Conservation (phyloP, 92 coral and sea anemone genomes). For the Phenganax stokvisi region DNA sequence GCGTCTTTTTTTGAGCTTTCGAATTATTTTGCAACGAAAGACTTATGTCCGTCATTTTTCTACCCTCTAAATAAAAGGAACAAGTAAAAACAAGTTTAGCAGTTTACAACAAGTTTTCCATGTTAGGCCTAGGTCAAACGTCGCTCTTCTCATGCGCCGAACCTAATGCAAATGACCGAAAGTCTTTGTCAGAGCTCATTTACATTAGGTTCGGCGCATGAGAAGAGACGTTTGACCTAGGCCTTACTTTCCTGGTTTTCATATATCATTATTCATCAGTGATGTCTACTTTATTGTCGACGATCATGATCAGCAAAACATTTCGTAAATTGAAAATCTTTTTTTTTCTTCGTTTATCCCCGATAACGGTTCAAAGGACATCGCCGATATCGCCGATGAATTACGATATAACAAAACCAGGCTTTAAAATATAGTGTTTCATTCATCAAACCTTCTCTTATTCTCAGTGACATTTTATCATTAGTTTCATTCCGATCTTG, state of each 20-base stretch:
- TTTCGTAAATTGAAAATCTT: too few relatives aligned
- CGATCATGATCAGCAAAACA: background rate
- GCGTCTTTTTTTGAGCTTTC: constrained; percentile 76
- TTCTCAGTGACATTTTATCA: constrained; percentile 69
- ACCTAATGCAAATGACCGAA: too few relatives aligned
- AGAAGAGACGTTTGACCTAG: too few relatives aligned
- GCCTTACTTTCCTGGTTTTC: background rate
- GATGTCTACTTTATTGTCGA: too few relatives aligned
- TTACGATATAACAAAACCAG: background rate
- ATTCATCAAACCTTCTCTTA: constrained; percentile 70
- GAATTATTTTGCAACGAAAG: constrained; percentile 84
- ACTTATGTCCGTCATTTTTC: constrained; percentile 91
- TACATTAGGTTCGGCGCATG: too few relatives aligned
- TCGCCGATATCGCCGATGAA: too few relatives aligned
- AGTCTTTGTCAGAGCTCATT: too few relatives aligned
- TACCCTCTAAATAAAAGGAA: constrained; percentile 63
- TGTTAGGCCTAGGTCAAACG: too few relatives aligned
- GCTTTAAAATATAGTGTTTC: background rate
- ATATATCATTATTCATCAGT: background rate
- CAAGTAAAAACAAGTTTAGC: background rate
- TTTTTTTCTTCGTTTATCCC: too few relatives aligned
- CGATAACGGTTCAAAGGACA: too few relatives aligned
- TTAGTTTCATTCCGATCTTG: constrained; percentile 67
- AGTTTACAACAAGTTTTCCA: too few relatives aligned
- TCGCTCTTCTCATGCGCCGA: too few relatives aligned